Evolutionary conservation across 1,140 invertebrate genomes (phyloP).

Genomic region (Drosophila rufa): DNA sequence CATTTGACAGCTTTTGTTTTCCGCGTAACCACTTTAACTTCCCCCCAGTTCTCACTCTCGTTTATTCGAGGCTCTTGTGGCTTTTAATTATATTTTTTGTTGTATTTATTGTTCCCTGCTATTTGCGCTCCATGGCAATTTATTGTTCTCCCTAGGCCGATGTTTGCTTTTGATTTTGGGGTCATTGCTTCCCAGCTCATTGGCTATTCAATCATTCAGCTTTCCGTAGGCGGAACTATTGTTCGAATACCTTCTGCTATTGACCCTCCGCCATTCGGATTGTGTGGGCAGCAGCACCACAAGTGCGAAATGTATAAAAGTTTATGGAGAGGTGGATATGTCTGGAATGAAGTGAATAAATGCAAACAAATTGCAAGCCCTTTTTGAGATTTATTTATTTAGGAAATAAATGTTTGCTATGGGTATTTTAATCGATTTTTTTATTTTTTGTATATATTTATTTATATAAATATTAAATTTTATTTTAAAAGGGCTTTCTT

Average conservation of each 20-base stretch:
- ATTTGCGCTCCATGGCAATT: conserved; percentile 35
- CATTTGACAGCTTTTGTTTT: conserved; percentile 52
- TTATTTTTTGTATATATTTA: neutral
- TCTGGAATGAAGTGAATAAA: neutral
- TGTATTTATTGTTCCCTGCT: conserved; percentile 24
- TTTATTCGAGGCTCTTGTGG: conserved; percentile 33
- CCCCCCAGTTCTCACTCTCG: conserved; percentile 31
- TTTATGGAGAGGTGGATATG: neutral
- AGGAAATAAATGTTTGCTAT: neutral
- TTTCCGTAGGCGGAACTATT: conserved; percentile 28
- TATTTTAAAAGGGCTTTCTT: too few relatives aligned
- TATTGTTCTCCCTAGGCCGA: conserved; percentile 32
- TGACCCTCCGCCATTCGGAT: conserved; percentile 6
- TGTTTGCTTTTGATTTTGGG: conserved; percentile 50
- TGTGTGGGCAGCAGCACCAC: conserved; percentile 7
- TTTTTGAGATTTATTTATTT: too few relatives aligned
- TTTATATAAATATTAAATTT: too few relatives aligned
- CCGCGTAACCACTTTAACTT: conserved; percentile 30
- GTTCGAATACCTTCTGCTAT: conserved; percentile 15
- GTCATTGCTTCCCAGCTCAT: conserved; percentile 53
- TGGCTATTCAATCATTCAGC: conserved; percentile 31
- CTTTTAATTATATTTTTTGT: conserved; percentile 55
- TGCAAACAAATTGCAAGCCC: neutral
- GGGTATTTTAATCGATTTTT: too few relatives aligned
- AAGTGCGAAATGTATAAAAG: conserved; percentile 18